A percentile compares a stretch with the other conserved stretches of the same genome.
Conservation (phyloP, 2,888 invertebrate genomes). For the Hypomecis atomaria region DNA sequence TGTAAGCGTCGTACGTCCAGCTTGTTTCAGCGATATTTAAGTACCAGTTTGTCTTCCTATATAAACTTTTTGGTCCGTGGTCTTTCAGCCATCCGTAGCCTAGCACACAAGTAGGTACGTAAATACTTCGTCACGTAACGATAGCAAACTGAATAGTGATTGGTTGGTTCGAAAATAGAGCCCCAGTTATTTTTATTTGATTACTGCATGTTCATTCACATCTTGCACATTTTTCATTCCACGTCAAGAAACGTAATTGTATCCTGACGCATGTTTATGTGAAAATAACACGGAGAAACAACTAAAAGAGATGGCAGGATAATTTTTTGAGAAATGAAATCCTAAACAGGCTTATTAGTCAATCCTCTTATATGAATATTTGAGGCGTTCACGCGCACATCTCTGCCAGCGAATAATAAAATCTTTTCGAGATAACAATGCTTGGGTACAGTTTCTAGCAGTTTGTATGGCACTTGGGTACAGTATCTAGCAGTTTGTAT, state of each 20-base stretch:
- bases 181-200: too few species aligned
- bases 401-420: slow-evolving; percentile 23
- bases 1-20: too few species aligned
- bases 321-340: slow-evolving; percentile 23
- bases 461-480: background rate
- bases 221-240: background rate
- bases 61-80: too few species aligned
- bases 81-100: too few species aligned
- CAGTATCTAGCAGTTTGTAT: background rate
- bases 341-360: slow-evolving; percentile 19
- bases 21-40: too few species aligned
- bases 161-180: too few species aligned
- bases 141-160: too few species aligned
- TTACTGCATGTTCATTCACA: too few species aligned
- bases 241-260: background rate
- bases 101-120: too few species aligned
- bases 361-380: slow-evolving; percentile 28
- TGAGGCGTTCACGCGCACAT: slow-evolving; percentile 23
- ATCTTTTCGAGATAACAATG: slow-evolving; percentile 32
- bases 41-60: too few species aligned
- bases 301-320: slow-evolving; percentile 12
- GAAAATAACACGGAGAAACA: slow-evolving; percentile 1
- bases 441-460: background rate
- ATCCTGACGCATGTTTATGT: background rate
- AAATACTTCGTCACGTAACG: too few species aligned